A percentile compares a stretch with the other conserved stretches of the same genome.
These are phyloP conservation scores for Pyrocephalus nanus DNA, from an alignment of 2,797 vertebrate genomes.

Conservation along the genomic window DNA sequence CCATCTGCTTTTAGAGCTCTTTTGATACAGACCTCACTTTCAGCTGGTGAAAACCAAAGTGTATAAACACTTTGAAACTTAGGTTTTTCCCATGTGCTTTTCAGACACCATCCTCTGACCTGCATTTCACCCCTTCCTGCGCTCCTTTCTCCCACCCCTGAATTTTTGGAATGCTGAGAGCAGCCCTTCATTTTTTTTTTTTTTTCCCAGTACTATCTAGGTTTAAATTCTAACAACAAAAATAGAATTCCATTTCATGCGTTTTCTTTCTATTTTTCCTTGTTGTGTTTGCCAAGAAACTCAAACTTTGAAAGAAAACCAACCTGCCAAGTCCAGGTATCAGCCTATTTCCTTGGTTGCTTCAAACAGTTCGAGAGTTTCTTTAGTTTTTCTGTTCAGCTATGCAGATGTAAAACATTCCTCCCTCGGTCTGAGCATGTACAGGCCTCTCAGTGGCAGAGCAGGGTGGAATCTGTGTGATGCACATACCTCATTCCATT, in stretches of 20 bases:
- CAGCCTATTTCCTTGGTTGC: background rate
- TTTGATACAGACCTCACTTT: background rate
- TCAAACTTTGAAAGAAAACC: background rate
- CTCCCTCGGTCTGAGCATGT: background rate
- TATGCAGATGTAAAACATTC: constrained; percentile 37
- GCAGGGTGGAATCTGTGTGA: background rate
- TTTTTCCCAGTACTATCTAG: background rate
- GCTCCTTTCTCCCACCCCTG: background rate
- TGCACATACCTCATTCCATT: background rate
- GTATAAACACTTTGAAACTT: constrained; percentile 8
- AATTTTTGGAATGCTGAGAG: background rate
- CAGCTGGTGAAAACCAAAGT: background rate
- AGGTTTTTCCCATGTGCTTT: background rate
- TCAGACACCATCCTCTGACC: background rate
- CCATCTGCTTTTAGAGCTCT: background rate
- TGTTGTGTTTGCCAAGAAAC: background rate
- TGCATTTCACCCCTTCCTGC: background rate
- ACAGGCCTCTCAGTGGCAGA: background rate
- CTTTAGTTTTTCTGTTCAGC: constrained; percentile 1
- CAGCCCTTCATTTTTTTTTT: background rate
- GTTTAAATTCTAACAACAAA: background rate
- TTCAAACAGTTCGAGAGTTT: background rate
- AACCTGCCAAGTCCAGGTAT: background rate
- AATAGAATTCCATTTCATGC: background rate
- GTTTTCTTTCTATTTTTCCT: background rate